These are phyloP conservation scores for Sander lucioperca DNA, from an alignment of 2,113 vertebrate species.

Conservation along the genomic window DNA sequence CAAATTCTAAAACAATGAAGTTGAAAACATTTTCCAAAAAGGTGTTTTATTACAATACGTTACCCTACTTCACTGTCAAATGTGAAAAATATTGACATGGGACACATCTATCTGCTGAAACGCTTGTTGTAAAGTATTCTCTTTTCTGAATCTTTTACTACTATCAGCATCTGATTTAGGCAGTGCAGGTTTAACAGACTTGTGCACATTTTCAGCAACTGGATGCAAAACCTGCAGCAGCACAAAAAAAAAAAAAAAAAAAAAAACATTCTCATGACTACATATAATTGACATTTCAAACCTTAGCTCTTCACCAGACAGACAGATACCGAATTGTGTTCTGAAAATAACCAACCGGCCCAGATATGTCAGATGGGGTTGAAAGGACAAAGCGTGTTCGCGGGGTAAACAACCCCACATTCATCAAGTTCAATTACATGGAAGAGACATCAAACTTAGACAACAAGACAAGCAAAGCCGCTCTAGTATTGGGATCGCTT, in stretches of 20 bases:
- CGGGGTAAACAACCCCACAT: constrained; percentile 60
- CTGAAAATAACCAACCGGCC: constrained; percentile 75
- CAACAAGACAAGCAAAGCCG: constrained; percentile 33
- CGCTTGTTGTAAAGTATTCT: not conserved
- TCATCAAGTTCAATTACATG: constrained; percentile 73
- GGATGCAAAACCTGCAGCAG: constrained; percentile 23
- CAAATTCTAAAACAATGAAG: not conserved
- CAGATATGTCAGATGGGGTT: constrained; percentile 76
- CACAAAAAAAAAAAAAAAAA: too few species aligned
- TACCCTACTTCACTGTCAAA: not conserved
- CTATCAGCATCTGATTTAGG: not conserved
- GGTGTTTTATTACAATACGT: not conserved
- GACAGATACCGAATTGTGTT: constrained; percentile 52
- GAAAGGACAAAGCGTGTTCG: constrained; percentile 65
- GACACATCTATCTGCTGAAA: not conserved
- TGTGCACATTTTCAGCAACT: not conserved
- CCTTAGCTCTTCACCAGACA: constrained; percentile 14
- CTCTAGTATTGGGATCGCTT: constrained; percentile 13
- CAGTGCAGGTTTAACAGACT: not conserved
- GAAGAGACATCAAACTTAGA: constrained; percentile 69
- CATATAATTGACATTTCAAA: constrained; percentile 53
- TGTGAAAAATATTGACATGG: not conserved
- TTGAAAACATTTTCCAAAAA: not conserved
- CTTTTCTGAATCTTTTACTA: not conserved
- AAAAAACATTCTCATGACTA: constrained; percentile 7